A percentile compares a stretch with the other conserved stretches of the same genome.
These are phyloP conservation scores for Rotaria sp. DNA, from an alignment of 2,888 invertebrate genomes.

Conservation along the genomic window DNA sequence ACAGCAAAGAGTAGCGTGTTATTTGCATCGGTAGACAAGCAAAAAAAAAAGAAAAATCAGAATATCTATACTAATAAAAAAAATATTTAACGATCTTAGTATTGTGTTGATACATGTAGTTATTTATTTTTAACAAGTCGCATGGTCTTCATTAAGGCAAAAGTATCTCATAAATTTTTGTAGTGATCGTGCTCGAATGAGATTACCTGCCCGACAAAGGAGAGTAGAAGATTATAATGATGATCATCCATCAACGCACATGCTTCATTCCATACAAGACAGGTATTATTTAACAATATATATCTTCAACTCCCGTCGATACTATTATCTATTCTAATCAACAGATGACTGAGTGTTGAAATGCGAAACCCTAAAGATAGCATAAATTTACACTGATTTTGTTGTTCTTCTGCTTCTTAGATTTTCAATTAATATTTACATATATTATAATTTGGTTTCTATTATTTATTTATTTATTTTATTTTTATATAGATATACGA, in stretches of 20 bases:
- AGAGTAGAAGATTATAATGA: background rate
- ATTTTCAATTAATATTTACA: background rate
- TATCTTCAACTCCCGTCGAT: background rate
- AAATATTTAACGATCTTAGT: background rate
- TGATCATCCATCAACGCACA: background rate
- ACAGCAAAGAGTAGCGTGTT: background rate
- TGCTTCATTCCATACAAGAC: background rate
- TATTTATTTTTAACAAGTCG: background rate
- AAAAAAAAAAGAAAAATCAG: background rate
- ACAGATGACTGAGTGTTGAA: background rate
- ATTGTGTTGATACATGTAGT: background rate
- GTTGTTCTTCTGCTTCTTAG: background rate
- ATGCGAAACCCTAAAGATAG: background rate
- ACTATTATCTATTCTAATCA: background rate
- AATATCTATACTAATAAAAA: background rate
- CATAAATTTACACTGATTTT: background rate
- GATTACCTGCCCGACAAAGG: background rate
- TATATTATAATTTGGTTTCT: background rate
- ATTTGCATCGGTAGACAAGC: background rate
- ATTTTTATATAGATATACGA: background rate
- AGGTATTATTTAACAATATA: background rate
- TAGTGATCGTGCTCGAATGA: background rate
- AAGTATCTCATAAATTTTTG: background rate
- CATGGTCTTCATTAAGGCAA: background rate
- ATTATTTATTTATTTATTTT: background rate